Evolutionary conservation across 2,888 invertebrate genomes (phyloP).

Genomic region (Phaonia tiefii): DNA sequence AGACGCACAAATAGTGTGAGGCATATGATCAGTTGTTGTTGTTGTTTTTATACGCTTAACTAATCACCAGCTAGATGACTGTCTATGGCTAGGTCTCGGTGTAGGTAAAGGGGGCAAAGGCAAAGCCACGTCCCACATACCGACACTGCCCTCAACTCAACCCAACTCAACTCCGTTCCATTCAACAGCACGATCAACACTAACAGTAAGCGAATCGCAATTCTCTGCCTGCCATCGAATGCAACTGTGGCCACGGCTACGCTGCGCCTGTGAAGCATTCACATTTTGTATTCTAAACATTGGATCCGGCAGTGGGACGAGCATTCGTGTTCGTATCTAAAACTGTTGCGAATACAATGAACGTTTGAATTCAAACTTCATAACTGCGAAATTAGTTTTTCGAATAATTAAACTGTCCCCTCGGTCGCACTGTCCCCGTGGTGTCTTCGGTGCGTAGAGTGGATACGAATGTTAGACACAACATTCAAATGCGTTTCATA

Average conservation of each 20-base stretch:
- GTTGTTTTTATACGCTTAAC: background rate
- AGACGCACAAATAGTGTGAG: slow-evolving; percentile 20
- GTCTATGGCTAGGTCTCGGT: background rate
- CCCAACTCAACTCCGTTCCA: background rate
- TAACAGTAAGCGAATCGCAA: background rate
- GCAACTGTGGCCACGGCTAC: background rate
- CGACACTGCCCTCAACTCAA: slow-evolving; percentile 22
- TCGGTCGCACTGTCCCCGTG: background rate
- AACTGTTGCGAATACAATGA: background rate
- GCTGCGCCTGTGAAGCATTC: background rate
- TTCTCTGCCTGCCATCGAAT: background rate
- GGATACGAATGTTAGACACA: too few species aligned
- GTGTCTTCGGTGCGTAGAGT: background rate
- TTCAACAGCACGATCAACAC: background rate
- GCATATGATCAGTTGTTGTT: slow-evolving; percentile 30
- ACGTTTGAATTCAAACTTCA: background rate
- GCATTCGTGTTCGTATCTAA: slow-evolving; percentile 16
- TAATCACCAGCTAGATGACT: slow-evolving; percentile 5
- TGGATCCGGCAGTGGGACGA: slow-evolving; percentile 42
- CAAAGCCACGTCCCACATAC: slow-evolving; percentile 5
- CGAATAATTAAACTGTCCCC: too few species aligned
- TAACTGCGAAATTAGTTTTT: background rate
- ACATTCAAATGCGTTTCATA: slow-evolving; percentile 21
- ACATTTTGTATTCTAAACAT: slow-evolving; percentile 14
- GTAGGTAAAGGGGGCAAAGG: slow-evolving; percentile 6